These are phyloP conservation scores for Anas acuta DNA, from an alignment of 2,797 vertebrate genomes.

Conservation along the genomic window DNA sequence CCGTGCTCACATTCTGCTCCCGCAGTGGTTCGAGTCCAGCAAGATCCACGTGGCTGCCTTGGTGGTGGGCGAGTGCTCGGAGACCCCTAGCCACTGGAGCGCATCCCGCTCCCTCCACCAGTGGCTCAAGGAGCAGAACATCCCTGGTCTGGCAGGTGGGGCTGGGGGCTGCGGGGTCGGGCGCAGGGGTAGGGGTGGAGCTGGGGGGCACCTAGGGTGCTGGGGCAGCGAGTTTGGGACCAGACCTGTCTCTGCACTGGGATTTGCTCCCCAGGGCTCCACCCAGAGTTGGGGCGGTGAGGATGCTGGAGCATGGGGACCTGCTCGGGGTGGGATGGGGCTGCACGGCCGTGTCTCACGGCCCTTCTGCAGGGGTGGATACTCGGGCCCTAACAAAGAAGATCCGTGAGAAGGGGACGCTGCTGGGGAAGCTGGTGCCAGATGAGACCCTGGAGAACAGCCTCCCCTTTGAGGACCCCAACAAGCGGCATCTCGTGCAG, in stretches of 20 bases:
- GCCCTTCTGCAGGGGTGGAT: slow-evolving; percentile 82
- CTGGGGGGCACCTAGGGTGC: not conserved
- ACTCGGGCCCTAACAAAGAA: slow-evolving; percentile 92
- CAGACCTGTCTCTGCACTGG: rapidly evolving
- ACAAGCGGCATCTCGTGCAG: slow-evolving; percentile 86
- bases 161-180: not conserved
- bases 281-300: rapidly evolving
- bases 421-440: slow-evolving; percentile 90
- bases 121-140: slow-evolving; percentile 91
- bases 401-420: slow-evolving; percentile 92
- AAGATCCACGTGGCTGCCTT: slow-evolving; percentile 89
- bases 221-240: not conserved
- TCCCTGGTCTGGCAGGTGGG: slow-evolving; percentile 91
- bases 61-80: slow-evolving; percentile 90
- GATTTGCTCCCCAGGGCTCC: not conserved
- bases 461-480: slow-evolving; percentile 86
- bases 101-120: slow-evolving; percentile 84
- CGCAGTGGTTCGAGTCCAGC: slow-evolving; percentile 94
- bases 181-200: not conserved
- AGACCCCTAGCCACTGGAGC: slow-evolving; percentile 93
- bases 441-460: slow-evolving; percentile 76
- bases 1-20: not conserved
- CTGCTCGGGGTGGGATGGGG: rapidly evolving
- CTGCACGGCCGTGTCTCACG: not conserved
- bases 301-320: rapidly evolving